Conservation (phyloP, 2,113 vertebrate species). For the Datnioides undecimradiatus region DNA sequence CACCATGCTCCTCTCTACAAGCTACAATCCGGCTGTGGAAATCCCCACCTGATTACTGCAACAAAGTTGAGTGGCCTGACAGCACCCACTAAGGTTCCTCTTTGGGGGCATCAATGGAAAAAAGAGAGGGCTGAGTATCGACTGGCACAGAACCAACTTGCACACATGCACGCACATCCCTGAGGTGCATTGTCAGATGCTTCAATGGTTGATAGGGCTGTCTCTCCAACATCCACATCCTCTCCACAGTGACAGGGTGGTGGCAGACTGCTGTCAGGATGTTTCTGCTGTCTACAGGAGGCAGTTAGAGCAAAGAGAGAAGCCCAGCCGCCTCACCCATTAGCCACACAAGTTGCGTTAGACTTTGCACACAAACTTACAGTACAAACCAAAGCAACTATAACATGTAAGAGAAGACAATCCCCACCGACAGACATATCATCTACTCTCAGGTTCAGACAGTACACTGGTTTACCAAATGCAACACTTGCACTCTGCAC, state of each 20-base stretch:
- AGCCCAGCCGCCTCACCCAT: constrained; percentile 36
- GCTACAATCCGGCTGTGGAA: constrained; percentile 10
- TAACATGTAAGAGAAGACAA: neutral
- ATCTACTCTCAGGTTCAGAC: neutral
- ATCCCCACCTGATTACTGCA: constrained; percentile 50
- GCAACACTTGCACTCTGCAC: constrained; percentile 13
- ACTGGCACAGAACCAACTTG: constrained; percentile 19
- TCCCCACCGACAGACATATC: neutral
- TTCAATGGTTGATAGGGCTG: constrained; percentile 8
- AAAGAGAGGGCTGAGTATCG: constrained; percentile 25
- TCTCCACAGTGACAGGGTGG: constrained; percentile 43
- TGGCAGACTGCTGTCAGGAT: constrained; percentile 53
- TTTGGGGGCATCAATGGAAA: constrained; percentile 33
- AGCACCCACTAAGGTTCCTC: constrained; percentile 41
- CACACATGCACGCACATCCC: neutral
- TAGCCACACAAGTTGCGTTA: constrained; percentile 39
- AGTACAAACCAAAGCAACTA: constrained; percentile 7
- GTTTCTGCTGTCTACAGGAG: constrained; percentile 42
- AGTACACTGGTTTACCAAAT: constrained; percentile 8
- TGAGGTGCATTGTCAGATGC: constrained; percentile 26
- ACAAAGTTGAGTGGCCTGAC: constrained; percentile 21
- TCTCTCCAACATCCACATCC: constrained; percentile 41
- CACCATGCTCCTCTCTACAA: neutral
- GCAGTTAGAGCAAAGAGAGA: too few species aligned
- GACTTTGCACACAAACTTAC: neutral